Conservation (phyloP, 37 sponge, comb jelly and placozoan species). For the Halichondria panicea region DNA sequence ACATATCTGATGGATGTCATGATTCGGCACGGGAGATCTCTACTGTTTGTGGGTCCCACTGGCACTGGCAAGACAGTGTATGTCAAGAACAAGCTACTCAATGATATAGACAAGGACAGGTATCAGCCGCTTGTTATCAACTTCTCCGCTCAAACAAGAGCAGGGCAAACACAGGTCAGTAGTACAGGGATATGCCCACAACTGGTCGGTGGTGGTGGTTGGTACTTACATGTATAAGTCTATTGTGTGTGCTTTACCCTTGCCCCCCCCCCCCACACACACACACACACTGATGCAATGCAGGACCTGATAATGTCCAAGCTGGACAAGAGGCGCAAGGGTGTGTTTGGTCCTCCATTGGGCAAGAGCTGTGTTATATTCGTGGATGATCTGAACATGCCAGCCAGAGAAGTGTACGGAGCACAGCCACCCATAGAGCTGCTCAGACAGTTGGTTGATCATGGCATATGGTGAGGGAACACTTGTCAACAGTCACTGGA, state of each 20-base stretch:
- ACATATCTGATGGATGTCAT: constrained; percentile 94
- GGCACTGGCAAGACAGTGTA: constrained; percentile 99
- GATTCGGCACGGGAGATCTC: constrained; percentile 65
- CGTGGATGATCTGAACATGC: constrained; percentile 99
- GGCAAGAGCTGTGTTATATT: constrained; percentile 97
- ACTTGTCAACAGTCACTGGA: background rate
- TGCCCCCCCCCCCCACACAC: too few relatives aligned
- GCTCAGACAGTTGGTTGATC: constrained; percentile 95
- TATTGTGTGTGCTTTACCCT: background rate
- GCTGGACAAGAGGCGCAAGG: constrained; percentile 93
- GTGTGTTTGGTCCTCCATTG: constrained; percentile 95
- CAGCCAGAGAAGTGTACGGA: constrained; percentile 93
- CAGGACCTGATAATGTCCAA: constrained; percentile 97
- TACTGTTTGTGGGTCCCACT: constrained; percentile 95
- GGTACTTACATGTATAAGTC: background rate
- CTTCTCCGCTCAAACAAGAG: constrained; percentile 98
- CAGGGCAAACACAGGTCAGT: constrained; percentile 87
- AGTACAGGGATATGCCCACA: too few relatives aligned
- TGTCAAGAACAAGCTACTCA: constrained; percentile 97
- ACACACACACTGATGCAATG: too few relatives aligned
- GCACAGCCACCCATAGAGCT: constrained; percentile 99
- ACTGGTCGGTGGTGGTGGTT: too few relatives aligned
- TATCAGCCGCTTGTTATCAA: constrained; percentile 95
- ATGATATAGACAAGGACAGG: constrained; percentile 72
- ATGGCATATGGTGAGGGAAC: constrained; percentile 94